phyloP scores from a whole-genome alignment of 2,888 invertebrate species.

The Netelia inedita region DNA sequence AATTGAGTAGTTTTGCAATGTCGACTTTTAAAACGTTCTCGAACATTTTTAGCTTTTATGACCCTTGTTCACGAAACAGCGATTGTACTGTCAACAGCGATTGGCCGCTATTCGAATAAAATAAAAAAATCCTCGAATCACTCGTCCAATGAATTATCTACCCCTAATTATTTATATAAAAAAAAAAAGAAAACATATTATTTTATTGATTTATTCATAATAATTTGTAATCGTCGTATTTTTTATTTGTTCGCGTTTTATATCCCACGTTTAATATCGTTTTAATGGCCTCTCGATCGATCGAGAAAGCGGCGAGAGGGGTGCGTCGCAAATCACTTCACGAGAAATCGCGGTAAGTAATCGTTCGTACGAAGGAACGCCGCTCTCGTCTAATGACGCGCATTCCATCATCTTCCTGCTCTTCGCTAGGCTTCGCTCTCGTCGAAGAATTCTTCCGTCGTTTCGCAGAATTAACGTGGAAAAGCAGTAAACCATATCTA shows the following conservation, averaged over 20 bases:
- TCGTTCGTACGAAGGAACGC: constrained; percentile 51
- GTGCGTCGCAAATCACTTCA: constrained; percentile 33
- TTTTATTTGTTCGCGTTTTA: neutral
- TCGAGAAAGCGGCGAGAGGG: neutral
- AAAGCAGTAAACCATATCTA: constrained; percentile 12
- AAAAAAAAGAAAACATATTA: no score
- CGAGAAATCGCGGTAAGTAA: constrained; percentile 52
- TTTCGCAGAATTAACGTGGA: constrained; percentile 43
- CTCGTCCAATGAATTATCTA: no score
- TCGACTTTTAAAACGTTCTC: neutral
- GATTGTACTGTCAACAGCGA: no score
- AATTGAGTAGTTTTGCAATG: constrained; percentile 14
- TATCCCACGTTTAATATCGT: neutral
- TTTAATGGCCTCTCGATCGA: neutral
- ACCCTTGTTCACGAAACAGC: no score
- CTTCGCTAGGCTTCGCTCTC: constrained; percentile 30
- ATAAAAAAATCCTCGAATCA: no score
- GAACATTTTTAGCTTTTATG: no score
- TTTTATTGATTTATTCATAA: no score
- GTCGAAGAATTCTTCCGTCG: constrained; percentile 53
- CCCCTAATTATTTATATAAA: no score
- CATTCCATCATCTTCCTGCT: constrained; percentile 60
- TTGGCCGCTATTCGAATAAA: no score
- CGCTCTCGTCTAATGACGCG: constrained; percentile 64
- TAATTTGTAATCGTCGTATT: neutral